Base-by-base conservation (phyloP, 1,140 invertebrate genomes). In the Ceratitis capitata region DNA sequence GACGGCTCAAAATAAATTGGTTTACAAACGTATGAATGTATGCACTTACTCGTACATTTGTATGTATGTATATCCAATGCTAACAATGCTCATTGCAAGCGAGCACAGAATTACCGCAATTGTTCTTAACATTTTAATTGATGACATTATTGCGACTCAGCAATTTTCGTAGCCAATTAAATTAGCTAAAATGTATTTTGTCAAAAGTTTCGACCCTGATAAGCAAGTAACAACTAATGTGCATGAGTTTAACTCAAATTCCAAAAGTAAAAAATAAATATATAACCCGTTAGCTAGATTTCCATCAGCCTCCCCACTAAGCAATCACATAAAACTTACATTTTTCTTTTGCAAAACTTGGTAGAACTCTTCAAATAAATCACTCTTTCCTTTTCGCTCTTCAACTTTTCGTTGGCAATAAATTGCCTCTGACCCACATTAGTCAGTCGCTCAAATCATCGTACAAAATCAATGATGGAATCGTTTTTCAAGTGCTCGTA, bases 401-500 rank as follows among this genome's bases (percentile, higher is more conserved):
- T 56, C 51, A 7, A 9, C 6, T 56, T 56, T 56, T 56, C 51
- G 7, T 61, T 23, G 23, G 58, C 14, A 14, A 29, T 61, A 61
- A 61, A 61, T 61, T 61, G 58, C 58, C 58, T 61, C 23, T 61
- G 58, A 61, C 58, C 58, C 58, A 61, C 58, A 61, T 61, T 61
- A 29, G 58, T 61, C 58, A 29, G 58, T 61, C 58, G 58, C 58
- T 29, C 58, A 61, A 61, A 61, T 61, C 58, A 23, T 32, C 58
- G 58, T n/a, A 56, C 58, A 61, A 61, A 61, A 61, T 61, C 58
- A 61, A 61, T 61, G 58, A 61, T 23, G 26, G 26, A 61, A 61
- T 61, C 58, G 58, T 61, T 61, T 61, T 61, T 61, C 58, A 61
- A 61, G 58, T 32, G 58, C 58, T 61, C 58, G 58, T 61, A 61